These are phyloP conservation scores for Sula dactylatra DNA, from an alignment of 2,113 vertebrate species.

Conservation along the genomic window DNA sequence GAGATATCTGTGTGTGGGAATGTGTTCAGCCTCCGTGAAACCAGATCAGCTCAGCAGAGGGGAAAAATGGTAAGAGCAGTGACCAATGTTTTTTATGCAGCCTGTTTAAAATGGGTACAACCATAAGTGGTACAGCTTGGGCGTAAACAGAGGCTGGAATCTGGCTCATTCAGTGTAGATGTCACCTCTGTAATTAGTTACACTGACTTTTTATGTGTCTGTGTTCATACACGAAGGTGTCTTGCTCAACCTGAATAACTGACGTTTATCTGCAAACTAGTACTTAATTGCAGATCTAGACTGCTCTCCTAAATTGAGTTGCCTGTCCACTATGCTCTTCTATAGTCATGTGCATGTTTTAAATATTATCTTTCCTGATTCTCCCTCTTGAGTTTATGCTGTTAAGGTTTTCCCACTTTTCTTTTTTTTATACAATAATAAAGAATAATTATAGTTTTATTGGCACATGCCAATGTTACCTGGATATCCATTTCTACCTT, in stretches of 20 bases:
- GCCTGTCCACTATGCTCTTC: background rate
- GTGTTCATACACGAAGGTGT: background rate
- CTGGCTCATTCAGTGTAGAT: background rate
- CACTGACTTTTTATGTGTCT: background rate
- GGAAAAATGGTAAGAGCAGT: slow-evolving; percentile 89
- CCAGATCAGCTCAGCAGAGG: slow-evolving; percentile 94
- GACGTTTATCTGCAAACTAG: background rate
- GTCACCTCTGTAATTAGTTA: background rate
- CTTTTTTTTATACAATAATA: background rate
- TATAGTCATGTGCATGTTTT: background rate
- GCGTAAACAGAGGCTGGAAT: background rate
- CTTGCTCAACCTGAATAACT: background rate
- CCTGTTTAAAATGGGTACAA: background rate
- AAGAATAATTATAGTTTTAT: background rate
- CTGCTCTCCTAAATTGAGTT: background rate
- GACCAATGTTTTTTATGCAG: background rate
- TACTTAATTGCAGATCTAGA: background rate
- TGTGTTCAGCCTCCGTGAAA: slow-evolving; percentile 94
- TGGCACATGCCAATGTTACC: background rate
- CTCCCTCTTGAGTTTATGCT: background rate
- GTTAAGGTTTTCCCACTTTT: background rate
- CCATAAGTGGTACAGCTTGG: background rate
- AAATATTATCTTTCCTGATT: background rate
- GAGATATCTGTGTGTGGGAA: slow-evolving; percentile 98
- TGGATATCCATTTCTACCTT: background rate